Percentiles rank a stretch among this genome's conserved stretches.
These are phyloP conservation scores for Colletes gigas DNA, from an alignment of 1,140 invertebrate species.

Conservation along the genomic window DNA sequence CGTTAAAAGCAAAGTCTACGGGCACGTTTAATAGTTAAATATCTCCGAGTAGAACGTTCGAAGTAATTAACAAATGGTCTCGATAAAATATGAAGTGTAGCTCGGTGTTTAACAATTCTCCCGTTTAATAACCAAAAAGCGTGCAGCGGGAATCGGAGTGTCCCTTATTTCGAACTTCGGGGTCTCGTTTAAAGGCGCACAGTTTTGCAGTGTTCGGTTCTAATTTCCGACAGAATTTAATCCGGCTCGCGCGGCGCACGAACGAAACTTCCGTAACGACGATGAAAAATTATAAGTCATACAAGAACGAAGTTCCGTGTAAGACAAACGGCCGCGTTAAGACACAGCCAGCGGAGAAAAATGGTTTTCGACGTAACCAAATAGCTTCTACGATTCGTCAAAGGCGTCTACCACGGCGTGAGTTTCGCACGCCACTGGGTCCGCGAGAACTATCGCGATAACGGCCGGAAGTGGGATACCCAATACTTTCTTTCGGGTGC, in stretches of 20 bases:
- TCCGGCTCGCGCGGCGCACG: not conserved
- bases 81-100: not conserved
- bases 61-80: not conserved
- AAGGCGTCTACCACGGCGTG: conserved; percentile 1
- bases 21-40: not conserved
- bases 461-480: conserved; percentile 58
- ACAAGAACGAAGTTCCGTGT: not conserved
- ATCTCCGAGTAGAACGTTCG: not conserved
- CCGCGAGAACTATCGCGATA: conserved; percentile 50
- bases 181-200: not conserved
- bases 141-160: not conserved
- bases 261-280: not conserved
- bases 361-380: conserved; percentile 13
- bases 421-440: conserved; percentile 35
- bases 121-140: not conserved
- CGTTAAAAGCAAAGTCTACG: not conserved
- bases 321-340: not conserved
- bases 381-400: conserved; percentile 4
- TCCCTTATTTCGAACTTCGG: not conserved
- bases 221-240: conserved; percentile 17
- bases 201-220: not conserved
- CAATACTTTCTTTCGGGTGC: conserved; percentile 54
- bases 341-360: not conserved
- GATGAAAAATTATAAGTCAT: conserved; percentile 7
- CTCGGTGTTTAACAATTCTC: not conserved